These are phyloP conservation scores for Pollenia amentaria DNA, from an alignment of 2,888 invertebrate species.

Conservation along the genomic window DNA sequence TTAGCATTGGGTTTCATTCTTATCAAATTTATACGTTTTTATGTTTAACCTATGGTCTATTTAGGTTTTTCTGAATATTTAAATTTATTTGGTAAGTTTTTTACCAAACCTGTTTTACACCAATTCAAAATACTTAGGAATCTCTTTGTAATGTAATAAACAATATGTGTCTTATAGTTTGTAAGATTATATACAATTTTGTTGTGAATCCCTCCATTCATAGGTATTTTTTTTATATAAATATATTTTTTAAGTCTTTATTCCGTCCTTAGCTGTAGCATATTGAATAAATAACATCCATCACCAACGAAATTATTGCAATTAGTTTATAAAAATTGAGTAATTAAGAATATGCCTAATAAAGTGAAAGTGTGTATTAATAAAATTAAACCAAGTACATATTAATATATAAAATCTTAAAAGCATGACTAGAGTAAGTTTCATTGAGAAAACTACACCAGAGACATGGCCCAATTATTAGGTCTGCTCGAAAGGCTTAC, in stretches of 20 bases:
- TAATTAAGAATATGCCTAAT: not conserved
- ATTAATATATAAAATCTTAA: no score
- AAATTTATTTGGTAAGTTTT: constrained; percentile 15
- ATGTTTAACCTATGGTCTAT: constrained; percentile 17
- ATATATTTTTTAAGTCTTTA: constrained; percentile 23
- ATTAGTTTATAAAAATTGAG: constrained; percentile 10
- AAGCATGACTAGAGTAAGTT: no score
- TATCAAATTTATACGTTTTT: constrained; percentile 40
- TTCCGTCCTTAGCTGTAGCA: constrained; percentile 56
- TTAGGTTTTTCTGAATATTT: not conserved
- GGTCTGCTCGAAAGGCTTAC: no score
- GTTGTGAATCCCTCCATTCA: constrained; percentile 27
- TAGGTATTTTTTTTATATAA: constrained; percentile 29
- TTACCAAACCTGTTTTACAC: constrained; percentile 11
- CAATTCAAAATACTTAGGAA: constrained; percentile 25
- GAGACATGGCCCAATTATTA: no score
- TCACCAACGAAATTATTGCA: constrained; percentile 21
- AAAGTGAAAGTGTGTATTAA: not conserved
- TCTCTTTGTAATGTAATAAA: constrained; percentile 32
- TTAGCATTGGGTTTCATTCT: constrained; percentile 19
- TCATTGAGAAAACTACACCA: no score
- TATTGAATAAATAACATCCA: constrained; percentile 9
- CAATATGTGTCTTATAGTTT: constrained; percentile 56
- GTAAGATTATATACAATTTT: constrained; percentile 36
- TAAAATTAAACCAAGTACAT: not conserved